A percentile compares a stretch with the other conserved stretches of the same genome.
phyloP scores from a whole-genome alignment of 2,113 vertebrate genomes.

The Dromaius novaehollandiae region DNA sequence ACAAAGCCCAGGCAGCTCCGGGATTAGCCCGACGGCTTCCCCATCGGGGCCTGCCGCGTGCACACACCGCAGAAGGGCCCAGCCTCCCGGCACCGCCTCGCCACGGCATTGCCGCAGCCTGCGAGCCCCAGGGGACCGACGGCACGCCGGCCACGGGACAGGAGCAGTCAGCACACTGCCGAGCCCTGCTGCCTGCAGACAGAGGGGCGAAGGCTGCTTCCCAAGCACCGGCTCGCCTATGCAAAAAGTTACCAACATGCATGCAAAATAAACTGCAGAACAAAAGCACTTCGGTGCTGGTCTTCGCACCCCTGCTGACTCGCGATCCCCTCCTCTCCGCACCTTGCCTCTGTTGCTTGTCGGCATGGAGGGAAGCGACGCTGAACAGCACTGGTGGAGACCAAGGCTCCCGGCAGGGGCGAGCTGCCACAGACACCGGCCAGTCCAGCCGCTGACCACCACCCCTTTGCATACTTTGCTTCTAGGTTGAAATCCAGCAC shows the following conservation, averaged over 20 bases:
- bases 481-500: not conserved
- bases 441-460: not conserved
- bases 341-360: fast-evolving
- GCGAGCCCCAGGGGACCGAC: not conserved
- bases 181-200: not conserved
- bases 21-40: not conserved
- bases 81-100: not conserved
- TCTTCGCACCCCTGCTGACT: not conserved
- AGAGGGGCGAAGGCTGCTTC: not conserved
- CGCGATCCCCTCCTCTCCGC: not conserved
- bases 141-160: not conserved
- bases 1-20: not conserved
- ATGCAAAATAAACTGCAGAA: not conserved
- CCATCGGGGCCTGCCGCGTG: not conserved
- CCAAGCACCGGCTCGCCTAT: not conserved
- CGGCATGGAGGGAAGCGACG: not conserved
- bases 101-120: not conserved
- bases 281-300: not conserved
- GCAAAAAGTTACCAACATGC: not conserved
- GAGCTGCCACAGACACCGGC: not conserved
- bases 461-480: not conserved
- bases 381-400: not conserved
- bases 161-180: not conserved
- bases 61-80: not conserved
- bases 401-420: not conserved